Base-by-base conservation (phyloP, 2,797 vertebrate genomes). In the Psittacula echo region DNA sequence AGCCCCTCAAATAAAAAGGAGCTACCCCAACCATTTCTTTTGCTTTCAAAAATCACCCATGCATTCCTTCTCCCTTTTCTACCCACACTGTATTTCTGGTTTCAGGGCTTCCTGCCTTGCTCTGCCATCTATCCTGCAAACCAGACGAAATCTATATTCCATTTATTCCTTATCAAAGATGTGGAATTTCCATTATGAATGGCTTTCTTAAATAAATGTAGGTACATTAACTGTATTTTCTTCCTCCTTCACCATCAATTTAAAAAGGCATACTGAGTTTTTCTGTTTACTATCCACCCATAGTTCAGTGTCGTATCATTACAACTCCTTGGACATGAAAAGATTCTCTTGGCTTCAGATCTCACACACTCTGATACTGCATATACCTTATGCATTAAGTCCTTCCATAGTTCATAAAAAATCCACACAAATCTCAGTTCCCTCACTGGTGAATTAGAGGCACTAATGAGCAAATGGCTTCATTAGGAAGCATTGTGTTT, bases 401-500 rank as follows among this genome's bases (percentile, higher is more conserved):
- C 53, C 45, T 94, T 58, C 62, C 53, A 50, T 2, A 66, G 32
- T 32, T 89, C 37, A 68, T 60, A 29, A 81, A 86, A 92, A 86
- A 64, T 47, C 71, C 60, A 85, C 71, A 54, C 37, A 87, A 53
- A 66, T 42, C 47, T 86, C 64, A 66, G 3, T 24, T 93, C 67
- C 29, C 15, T 45, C 68, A 47, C 12, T 54, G 30, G 45, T 62
- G 68, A 81, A 94, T 54, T 74, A 60, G 42, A 90, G 32, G 29
- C 24, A 91, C 54, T 82, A 90, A 94, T 58, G 66, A 91, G 48
- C 67, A 86, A 88, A 94, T 29, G 7, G 68, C 19, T 94, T 94
- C 71, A 79, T 94, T 93, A 93, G 77, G 12, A 90, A 82, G 65
- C n/a, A 90, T 90, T 93, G 87, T 91, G 60, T 74, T 95, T 90